Evolutionary conservation across 2,797 vertebrate species (phyloP), one percentile per base, ranked within the genome.

Genomic region (Phalanger gymnotis): DNA sequence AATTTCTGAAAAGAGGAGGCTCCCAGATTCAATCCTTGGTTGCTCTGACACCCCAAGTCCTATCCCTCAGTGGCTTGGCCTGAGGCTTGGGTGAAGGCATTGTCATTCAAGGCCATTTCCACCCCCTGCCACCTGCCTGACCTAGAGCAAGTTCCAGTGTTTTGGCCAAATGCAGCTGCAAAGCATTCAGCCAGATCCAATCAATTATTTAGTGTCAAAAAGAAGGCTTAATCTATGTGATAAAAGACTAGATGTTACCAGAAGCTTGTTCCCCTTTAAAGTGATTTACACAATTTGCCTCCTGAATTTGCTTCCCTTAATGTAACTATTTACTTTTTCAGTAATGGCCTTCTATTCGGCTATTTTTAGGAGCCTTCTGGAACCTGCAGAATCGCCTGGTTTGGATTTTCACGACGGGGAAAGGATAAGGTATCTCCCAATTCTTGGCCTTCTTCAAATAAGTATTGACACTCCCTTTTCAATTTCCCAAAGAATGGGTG

Each of bases 161-260:
- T 98, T 93, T 0, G 0, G 13, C 40, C 73, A 11, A 91, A 98
- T 94, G 90, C 96, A 90, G 96, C 96, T 31, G 54, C 92, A 81
- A 96, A 98, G 96, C 0, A 2, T 95, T 96, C 92, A 95, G 97
- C 93, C 81, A 96, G 97, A 96, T 94, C n/a, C 96, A 95, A 99
- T 99, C 99, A 98, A 99, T 99, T 99, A 98, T 98, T 98, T 95
- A 94, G 91, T 14, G 95, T 98, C 97, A 96, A 97, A 97, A 97
- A 96, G 96, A 98, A 98, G 98, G 98, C 96, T 93, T 98, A 96
- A 98, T 97, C 97, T 96, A 93, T 97, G 96, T 98, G 99, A 99
- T 99, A 99, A 99, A 99, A 98, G 98, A 97, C 97, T 94, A 10
- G 96, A 98, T 97, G 98, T 99, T 98, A 99, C 98, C 98, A 92